Evolutionary conservation across 2,797 vertebrate species (phyloP), one percentile per base, ranked within the genome.

Genomic region (Microchirus variegatus): DNA sequence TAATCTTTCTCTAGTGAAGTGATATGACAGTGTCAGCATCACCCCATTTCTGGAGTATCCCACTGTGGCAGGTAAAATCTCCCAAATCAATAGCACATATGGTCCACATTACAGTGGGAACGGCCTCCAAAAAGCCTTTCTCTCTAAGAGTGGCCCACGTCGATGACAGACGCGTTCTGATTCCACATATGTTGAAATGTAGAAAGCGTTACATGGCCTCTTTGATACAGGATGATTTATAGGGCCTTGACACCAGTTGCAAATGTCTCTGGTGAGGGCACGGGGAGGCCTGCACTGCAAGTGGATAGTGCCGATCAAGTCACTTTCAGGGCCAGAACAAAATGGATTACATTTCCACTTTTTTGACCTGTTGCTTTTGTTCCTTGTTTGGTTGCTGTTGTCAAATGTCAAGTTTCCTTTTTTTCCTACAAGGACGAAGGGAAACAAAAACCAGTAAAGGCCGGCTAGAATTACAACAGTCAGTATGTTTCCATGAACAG

Each of bases 141-240:
- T 84, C 75, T 81, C 69, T 17, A 57, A 82, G 89, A 93, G 90
- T 87, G 89, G 83, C 80, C 85, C 87, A 78, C 88, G 45, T 71
- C 41, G 93, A 90, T 91, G 93, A 94, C 91, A 92, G 92, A 94
- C 90, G 47, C 67, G 66, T 88, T 90, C 88, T 90, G 90, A 93
- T 91, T 93, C 89, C 92, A 91, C 92, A 92, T 92, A 91, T 94
- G 93, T 87, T 93, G 92, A 93, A 92, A 93, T 91, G 88, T 87
- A 93, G 88, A 92, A 93, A 94, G 88, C 88, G 90, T 88, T 93
- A 92, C 91, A 90, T 91, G 88, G 90, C 87, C 90, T 89, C 93
- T 94, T 94, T 94, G 93, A 94, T 94, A 93, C 89, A 63, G 64
- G 49, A 86, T 93, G 93, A 94, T 94, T 94, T 93, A 94, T 94